These are phyloP conservation scores for Anhinga rufa DNA, from an alignment of 2,113 vertebrate genomes.

Conservation along the genomic window DNA sequence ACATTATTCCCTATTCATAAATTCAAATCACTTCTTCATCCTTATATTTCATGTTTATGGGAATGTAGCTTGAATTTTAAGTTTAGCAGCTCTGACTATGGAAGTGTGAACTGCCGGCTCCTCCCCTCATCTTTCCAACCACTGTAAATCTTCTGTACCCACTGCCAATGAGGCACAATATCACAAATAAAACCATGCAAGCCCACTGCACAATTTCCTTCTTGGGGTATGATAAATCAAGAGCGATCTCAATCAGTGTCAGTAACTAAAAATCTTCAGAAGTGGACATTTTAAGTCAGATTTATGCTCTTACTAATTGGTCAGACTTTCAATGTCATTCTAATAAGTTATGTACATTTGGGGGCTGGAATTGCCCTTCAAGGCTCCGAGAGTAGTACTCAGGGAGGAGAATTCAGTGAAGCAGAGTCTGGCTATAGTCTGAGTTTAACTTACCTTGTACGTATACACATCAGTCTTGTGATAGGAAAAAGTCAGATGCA, in stretches of 20 bases:
- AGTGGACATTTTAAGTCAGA: background rate
- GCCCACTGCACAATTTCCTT: background rate
- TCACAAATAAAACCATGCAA: background rate
- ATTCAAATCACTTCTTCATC: background rate
- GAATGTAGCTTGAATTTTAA: background rate
- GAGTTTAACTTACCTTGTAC: background rate
- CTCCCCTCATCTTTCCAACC: background rate
- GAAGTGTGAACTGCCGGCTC: background rate
- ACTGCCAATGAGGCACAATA: background rate
- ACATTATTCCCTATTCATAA: slow-evolving; percentile 18
- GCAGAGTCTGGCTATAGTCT: background rate
- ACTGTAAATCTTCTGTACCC: background rate
- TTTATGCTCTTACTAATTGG: background rate
- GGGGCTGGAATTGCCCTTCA: background rate
- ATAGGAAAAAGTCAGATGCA: background rate
- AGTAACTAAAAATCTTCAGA: background rate
- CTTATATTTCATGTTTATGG: background rate
- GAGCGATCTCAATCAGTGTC: background rate
- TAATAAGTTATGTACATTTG: background rate
- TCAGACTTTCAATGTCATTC: background rate
- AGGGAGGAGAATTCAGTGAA: background rate
- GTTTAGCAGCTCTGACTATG: background rate
- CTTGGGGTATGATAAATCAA: background rate
- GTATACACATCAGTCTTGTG: background rate
- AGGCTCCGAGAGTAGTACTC: background rate